These are phyloP conservation scores for Callionymus lyra DNA, from an alignment of 2,113 vertebrate species.

Conservation along the genomic window DNA sequence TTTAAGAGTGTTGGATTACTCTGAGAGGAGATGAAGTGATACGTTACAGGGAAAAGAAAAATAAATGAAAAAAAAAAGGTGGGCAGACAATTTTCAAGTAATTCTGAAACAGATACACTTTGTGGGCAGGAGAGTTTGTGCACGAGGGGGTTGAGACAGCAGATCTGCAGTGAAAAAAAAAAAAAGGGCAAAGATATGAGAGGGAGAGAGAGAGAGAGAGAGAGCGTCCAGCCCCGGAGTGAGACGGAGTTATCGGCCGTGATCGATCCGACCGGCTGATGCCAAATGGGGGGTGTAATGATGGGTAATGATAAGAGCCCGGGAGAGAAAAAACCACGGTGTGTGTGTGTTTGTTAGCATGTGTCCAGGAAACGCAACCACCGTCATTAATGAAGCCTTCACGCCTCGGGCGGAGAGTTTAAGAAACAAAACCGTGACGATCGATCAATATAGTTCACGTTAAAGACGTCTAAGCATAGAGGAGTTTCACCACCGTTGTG, in stretches of 20 bases:
- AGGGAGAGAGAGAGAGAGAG: constrained; percentile 56
- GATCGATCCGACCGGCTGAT: constrained; percentile 65
- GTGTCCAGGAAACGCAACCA: constrained; percentile 36
- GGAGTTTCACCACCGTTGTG: too few relatives aligned
- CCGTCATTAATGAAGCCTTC: constrained; percentile 59
- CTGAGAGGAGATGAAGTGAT: constrained; percentile 35
- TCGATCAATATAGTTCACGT: constrained; percentile 27
- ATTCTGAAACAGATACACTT: constrained; percentile 51
- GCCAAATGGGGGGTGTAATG: constrained; percentile 72
- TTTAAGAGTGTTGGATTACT: constrained; percentile 32
- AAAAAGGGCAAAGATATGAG: constrained; percentile 35
- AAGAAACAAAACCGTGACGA: constrained; percentile 39
- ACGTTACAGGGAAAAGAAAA: constrained; percentile 28
- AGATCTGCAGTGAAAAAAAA: constrained; percentile 48
- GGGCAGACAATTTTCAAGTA: constrained; percentile 42
- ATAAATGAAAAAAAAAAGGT: constrained; percentile 35
- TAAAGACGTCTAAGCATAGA: background rate
- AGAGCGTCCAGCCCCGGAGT: constrained; percentile 56
- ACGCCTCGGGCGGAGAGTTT: constrained; percentile 48
- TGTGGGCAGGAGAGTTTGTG: constrained; percentile 43
- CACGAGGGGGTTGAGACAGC: constrained; percentile 32
- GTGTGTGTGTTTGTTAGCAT: constrained; percentile 10
- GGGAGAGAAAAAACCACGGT: constrained; percentile 31
- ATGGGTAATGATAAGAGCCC: constrained; percentile 68
- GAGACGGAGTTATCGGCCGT: constrained; percentile 60